A percentile compares a stretch with the other conserved stretches of the same genome.
phyloP scores from a whole-genome alignment of 2,797 vertebrate genomes.

The Pipistrellus pipistrellus region DNA sequence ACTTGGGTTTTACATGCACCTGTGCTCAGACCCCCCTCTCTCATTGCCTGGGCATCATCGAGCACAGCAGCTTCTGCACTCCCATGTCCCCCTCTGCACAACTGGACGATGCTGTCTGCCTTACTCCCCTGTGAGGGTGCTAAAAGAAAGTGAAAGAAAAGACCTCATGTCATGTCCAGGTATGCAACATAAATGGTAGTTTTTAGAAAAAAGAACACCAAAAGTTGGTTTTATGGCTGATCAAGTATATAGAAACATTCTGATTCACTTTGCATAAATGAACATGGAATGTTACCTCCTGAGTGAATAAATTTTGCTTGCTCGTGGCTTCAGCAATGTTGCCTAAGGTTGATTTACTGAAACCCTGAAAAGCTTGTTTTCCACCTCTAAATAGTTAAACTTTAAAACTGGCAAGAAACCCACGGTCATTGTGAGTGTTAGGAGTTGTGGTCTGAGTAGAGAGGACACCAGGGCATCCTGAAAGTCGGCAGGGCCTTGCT shows the following conservation, averaged over 20 bases:
- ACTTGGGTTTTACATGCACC: fast-evolving
- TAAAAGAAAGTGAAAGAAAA: neutral
- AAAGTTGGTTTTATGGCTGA: neutral
- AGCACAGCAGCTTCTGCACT: neutral
- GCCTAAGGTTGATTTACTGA: neutral
- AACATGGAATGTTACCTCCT: neutral
- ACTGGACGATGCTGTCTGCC: neutral
- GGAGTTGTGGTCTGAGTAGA: neutral
- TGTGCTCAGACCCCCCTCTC: neutral
- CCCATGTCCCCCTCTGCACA: neutral
- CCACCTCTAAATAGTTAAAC: neutral
- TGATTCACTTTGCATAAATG: neutral
- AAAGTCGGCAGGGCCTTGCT: neutral
- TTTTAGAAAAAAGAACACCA: neutral
- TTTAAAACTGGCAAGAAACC: neutral
- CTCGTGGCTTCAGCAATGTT: neutral
- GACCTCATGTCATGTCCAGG: neutral
- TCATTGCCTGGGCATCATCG: neutral
- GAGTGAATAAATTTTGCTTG: neutral
- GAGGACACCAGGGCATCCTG: fast-evolving
- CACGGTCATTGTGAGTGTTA: neutral
- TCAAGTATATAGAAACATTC: neutral
- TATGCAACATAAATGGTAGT: neutral
- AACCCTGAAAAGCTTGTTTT: neutral
- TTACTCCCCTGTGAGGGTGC: neutral